These are phyloP conservation scores for Melinopterus prodromus DNA, from an alignment of 2,888 invertebrate genomes.

Conservation along the genomic window DNA sequence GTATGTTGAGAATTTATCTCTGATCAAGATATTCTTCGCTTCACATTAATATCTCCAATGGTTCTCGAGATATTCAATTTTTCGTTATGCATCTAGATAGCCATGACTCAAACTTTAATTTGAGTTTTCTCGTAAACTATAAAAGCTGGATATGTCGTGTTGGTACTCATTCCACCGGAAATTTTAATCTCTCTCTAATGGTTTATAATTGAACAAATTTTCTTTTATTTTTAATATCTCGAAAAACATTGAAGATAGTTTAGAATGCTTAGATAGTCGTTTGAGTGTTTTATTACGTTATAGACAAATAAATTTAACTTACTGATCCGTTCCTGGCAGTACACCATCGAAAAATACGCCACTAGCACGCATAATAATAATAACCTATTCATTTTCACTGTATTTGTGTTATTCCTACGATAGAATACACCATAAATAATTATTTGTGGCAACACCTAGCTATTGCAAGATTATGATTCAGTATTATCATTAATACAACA, in stretches of 20 bases:
- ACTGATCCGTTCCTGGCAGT: not conserved
- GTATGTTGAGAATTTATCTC: not conserved
- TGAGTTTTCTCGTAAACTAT: not conserved
- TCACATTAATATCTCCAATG: not conserved
- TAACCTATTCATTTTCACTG: not conserved
- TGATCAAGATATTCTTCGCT: conserved; percentile 5
- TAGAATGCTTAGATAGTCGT: not conserved
- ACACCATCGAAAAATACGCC: not conserved
- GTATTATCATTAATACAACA: conserved; percentile 10
- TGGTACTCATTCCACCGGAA: not conserved
- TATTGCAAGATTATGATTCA: not conserved
- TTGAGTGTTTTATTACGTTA: not conserved
- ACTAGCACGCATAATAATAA: not conserved
- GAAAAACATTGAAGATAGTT: not conserved
- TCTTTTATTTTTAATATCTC: not conserved
- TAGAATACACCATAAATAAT: conserved; percentile 10
- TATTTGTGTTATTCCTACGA: not conserved
- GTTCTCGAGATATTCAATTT: not conserved
- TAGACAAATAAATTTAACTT: not conserved
- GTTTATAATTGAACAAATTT: no score
- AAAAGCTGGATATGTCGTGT: not conserved
- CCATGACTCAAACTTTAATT: not conserved
- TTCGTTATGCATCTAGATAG: not conserved
- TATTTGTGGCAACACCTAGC: not conserved
- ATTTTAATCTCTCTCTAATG: not conserved